Evolutionary conservation across 2,113 vertebrate genomes (phyloP).

Genomic region (Corynorhinus townsendii): DNA sequence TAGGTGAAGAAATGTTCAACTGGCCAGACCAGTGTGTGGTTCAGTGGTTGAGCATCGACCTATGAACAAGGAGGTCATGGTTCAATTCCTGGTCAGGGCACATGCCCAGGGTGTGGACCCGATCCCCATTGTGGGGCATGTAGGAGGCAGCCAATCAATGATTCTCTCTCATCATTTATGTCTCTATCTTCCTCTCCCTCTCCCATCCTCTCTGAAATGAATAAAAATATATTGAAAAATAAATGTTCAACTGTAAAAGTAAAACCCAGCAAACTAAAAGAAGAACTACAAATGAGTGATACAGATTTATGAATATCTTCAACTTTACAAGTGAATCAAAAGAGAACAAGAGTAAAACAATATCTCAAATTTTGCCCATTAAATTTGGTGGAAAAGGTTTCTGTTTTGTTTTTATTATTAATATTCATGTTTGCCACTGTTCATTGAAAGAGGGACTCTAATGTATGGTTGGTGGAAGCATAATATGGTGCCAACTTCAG

Average conservation of each 20-base stretch:
- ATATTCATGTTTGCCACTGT: not conserved
- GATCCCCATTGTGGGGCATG: too few species aligned
- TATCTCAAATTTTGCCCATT: not conserved
- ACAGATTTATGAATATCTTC: not conserved
- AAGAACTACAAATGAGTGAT: not conserved
- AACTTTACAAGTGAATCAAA: not conserved
- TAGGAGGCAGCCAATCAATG: too few species aligned
- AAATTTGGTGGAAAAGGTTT: not conserved
- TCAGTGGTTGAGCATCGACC: too few species aligned
- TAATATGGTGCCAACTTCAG: not conserved
- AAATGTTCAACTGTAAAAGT: not conserved
- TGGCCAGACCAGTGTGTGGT: not conserved
- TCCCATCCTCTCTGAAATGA: too few species aligned
- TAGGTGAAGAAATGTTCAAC: slow-evolving; percentile 39
- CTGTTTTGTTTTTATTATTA: not conserved
- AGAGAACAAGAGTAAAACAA: not conserved
- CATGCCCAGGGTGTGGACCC: too few species aligned
- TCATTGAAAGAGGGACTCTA: not conserved
- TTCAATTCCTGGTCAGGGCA: too few species aligned
- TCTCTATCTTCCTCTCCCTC: too few species aligned
- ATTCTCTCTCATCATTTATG: too few species aligned
- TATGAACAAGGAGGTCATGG: too few species aligned
- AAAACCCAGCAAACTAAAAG: not conserved
- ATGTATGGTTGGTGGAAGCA: not conserved
- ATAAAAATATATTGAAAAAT: not conserved